phyloP scores from a whole-genome alignment of 2,888 invertebrate genomes.

The Scaeva pyrastri region DNA sequence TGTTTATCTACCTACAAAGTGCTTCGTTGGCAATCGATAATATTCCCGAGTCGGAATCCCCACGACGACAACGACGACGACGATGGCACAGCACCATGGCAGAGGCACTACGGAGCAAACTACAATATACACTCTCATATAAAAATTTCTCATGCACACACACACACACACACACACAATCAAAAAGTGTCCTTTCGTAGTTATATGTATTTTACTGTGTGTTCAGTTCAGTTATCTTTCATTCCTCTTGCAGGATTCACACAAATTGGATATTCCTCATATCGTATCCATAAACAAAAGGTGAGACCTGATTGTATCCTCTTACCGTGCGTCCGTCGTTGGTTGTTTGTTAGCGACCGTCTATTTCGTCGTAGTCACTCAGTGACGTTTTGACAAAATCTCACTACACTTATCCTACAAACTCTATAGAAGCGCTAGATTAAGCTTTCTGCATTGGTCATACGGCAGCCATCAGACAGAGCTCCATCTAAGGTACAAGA shows the following conservation, averaged over 20 bases:
- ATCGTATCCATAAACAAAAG: slow-evolving; percentile 70
- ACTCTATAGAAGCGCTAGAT: slow-evolving; percentile 39
- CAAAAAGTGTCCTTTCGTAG: slow-evolving; percentile 54
- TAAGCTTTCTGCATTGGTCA: slow-evolving; percentile 65
- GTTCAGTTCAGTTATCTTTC: slow-evolving; percentile 75
- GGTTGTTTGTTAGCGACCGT: not conserved
- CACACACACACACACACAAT: not conserved
- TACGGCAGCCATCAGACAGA: slow-evolving; percentile 37
- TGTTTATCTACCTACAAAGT: slow-evolving; percentile 68
- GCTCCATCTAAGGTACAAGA: slow-evolving; percentile 22
- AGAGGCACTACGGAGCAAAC: slow-evolving; percentile 8
- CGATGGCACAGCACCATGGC: not conserved
- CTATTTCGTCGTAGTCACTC: slow-evolving; percentile 25
- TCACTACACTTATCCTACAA: slow-evolving; percentile 5
- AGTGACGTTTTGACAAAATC: slow-evolving; percentile 47
- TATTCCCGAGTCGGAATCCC: slow-evolving; percentile 57
- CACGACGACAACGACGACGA: slow-evolving; percentile 24
- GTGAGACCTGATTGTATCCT: slow-evolving; percentile 60
- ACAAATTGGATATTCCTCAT: slow-evolving; percentile 74
- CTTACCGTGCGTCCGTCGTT: too few species aligned
- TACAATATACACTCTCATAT: not conserved
- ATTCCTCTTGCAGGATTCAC: slow-evolving; percentile 73
- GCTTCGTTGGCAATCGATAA: slow-evolving; percentile 66
- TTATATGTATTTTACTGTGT: slow-evolving; percentile 27
- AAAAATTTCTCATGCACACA: not conserved